Conservation (phyloP, 2,888 invertebrate genomes). For the Odiellus spinosus region DNA sequence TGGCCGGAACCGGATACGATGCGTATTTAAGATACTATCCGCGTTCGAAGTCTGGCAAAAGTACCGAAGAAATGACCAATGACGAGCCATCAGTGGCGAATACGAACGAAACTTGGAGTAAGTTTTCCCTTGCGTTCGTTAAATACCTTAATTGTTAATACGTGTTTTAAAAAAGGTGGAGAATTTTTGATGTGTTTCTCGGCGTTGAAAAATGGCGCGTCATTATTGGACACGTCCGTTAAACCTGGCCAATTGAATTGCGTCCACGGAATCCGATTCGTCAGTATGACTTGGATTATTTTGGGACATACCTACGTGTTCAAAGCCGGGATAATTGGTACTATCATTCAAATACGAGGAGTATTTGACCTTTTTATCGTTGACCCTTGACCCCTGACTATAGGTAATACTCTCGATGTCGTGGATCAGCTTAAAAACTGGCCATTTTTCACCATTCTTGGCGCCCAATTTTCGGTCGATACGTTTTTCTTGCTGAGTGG, state of each 20-base stretch:
- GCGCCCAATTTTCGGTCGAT: neutral
- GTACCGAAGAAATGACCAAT: no score
- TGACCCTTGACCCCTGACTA: no score
- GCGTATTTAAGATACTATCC: no score
- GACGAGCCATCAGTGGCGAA: no score
- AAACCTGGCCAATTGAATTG: constrained; percentile 7
- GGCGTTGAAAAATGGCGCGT: neutral
- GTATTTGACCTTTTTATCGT: no score
- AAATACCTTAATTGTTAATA: no score
- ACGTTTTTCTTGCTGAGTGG: constrained; percentile 3
- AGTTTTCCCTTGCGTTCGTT: no score
- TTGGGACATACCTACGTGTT: constrained; percentile 8
- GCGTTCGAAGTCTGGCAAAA: no score
- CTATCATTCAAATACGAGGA: no score
- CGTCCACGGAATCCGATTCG: constrained; percentile 12
- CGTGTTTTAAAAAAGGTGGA: neutral
- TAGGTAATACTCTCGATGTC: neutral
- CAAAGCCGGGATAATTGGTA: no score
- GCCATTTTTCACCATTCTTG: neutral
- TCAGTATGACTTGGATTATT: constrained; percentile 13
- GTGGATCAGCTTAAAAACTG: neutral
- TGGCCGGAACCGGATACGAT: no score
- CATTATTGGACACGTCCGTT: constrained; percentile 3
- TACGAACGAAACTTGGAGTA: no score
- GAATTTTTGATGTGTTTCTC: neutral